phyloP scores from a whole-genome alignment of 2,888 invertebrate species.

The Petrolisthes manimaculis region DNA sequence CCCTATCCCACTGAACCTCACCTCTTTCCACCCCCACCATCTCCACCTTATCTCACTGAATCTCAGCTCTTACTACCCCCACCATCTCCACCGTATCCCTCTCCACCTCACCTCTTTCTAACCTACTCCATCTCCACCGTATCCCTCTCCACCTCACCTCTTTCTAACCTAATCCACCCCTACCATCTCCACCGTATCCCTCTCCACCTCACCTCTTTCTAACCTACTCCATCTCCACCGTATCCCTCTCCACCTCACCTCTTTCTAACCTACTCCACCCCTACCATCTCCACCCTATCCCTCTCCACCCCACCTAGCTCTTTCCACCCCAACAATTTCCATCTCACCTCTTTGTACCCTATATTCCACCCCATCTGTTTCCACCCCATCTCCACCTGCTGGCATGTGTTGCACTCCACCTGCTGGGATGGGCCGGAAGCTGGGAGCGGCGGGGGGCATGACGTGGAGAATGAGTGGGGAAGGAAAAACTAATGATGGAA shows the following conservation, averaged over 20 bases:
- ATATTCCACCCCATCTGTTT: background rate
- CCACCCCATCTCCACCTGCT: background rate
- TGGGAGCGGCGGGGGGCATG: constrained; percentile 12
- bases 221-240: background rate
- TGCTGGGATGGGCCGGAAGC: background rate
- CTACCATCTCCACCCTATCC: background rate
- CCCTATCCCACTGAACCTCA: no score
- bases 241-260: background rate
- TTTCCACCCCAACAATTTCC: background rate
- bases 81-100: background rate
- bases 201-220: background rate
- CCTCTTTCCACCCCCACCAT: no score
- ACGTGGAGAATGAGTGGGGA: background rate
- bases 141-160: background rate
- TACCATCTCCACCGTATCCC: background rate
- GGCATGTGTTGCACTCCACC: constrained; percentile 4
- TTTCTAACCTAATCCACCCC: background rate
- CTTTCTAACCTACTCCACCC: background rate
- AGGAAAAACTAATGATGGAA: background rate
- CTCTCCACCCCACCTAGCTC: background rate
- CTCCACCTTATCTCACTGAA: no score
- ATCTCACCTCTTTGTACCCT: background rate
- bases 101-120: background rate
- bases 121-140: background rate
- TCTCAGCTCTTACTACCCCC: background rate